These are phyloP conservation scores for Poecilia wingei DNA, from an alignment of 2,797 vertebrate genomes.

Conservation along the genomic window DNA sequence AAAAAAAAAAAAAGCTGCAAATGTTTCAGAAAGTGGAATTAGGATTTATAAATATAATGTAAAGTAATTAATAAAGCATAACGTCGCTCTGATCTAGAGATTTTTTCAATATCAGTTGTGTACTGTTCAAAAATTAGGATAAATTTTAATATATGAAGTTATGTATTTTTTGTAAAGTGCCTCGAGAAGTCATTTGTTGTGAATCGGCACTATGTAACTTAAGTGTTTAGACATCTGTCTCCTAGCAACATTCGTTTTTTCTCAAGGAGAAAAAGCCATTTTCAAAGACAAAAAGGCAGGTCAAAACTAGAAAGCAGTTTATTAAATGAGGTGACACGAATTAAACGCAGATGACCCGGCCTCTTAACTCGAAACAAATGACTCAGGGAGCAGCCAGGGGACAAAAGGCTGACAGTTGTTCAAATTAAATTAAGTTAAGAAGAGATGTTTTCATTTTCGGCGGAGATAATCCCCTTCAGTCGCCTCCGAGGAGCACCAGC, in stretches of 20 bases:
- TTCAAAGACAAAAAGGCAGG: not conserved
- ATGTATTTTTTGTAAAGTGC: too few species aligned
- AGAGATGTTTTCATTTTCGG: conserved; percentile 40
- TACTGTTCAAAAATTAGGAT: too few species aligned
- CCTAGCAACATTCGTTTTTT: too few species aligned
- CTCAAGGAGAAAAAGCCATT: not conserved
- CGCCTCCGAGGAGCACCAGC: conserved; percentile 21
- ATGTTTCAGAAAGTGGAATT: too few species aligned
- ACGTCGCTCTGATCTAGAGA: too few species aligned
- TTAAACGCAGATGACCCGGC: conserved; percentile 27
- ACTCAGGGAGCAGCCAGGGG: conserved; percentile 45
- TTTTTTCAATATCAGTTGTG: too few species aligned
- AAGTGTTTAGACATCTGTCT: not conserved
- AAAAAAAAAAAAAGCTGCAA: too few species aligned
- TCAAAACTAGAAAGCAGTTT: conserved; percentile 7
- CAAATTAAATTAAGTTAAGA: conserved; percentile 38
- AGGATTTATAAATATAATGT: too few species aligned
- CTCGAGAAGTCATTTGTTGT: too few species aligned
- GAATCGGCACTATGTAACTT: too few species aligned
- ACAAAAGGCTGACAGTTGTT: conserved; percentile 45
- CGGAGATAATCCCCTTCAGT: conserved; percentile 32
- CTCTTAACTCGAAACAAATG: conserved; percentile 32
- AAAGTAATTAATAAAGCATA: too few species aligned
- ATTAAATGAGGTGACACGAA: conserved; percentile 35
- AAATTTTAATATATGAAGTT: too few species aligned